Evolutionary conservation across 2,797 vertebrate genomes (phyloP), one percentile per base, ranked within the genome.

Genomic region (Lithobates pipiens): DNA sequence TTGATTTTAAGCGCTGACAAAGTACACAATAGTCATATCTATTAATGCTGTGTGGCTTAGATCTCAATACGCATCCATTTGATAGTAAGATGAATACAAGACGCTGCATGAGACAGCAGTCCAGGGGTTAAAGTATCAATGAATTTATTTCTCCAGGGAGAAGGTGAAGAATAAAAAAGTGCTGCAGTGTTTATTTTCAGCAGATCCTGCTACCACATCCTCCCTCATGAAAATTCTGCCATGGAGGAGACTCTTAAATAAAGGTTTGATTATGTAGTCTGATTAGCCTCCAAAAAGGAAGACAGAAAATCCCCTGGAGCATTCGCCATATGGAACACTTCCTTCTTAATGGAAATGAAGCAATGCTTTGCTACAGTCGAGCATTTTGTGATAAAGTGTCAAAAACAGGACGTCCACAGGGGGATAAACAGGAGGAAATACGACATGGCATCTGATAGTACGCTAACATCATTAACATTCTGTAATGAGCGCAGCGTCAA

Each of bases 181-280:
- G 80, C 77, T 80, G 85, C 39, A 69, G 80, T 86, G 69, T 83
- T 86, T 82, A 74, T 78, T 86, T 74, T 82, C 75, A 65, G 85
- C 63, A 10, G 54, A 82, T 83, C 68, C 75, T 82, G 74, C 85
- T 67, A 83, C 85, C 85, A 86, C 80, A 86, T 78, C 79, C 80
- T 86, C 75, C 36, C 80, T 78, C 85, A 72, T 72, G 79, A 82
- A 86, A 86, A 82, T 82, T 82, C 75, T 83, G 67, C 75, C 27
- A 21, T 44, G 65, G 83, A 82, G 67, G 72, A 83, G 85, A 54
- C 80, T 86, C 85, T 69, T 74, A 83, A 86, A 82, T 71, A 86
- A 86, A 86, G 75, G 80, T 73, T 86, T 86, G 80, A 86, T 86
- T 86, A 86, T 82, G 69, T 36, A 83, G 85, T 86, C 85, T 86